Base-by-base conservation (phyloP, 2,888 invertebrate species). In the Euzophera pinguis region DNA sequence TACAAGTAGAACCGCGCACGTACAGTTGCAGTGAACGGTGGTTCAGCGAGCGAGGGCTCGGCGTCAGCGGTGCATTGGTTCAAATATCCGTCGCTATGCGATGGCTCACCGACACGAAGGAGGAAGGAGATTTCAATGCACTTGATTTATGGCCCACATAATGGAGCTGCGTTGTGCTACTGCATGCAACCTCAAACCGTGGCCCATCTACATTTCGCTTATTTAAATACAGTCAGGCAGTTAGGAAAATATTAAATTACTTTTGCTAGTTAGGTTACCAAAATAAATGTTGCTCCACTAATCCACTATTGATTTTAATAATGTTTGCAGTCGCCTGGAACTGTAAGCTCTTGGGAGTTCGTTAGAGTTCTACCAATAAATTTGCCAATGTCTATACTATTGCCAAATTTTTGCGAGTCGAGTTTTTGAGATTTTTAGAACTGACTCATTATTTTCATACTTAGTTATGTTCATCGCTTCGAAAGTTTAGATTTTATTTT, bases 101-200 rank as follows among this genome's bases (percentile, higher is more conserved):
- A 84, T 81, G 79, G 81, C 72, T 74, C 76, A 72, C 76, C 83
- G 78, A 80, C 85, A 84, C 84, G 84, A 84, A 84, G 75, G 80
- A 83, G 84, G 86, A 85, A 86, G 84, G 79, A 84, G 85, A 81
- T 85, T 87, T 85, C 84, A 85, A 82, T 85, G 87, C 85, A 75
- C 75, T 78, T 86, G 87, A 88, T 88, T 87, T 88, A 88, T 82
- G 76, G 65, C 64, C 75, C 72, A 76, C 78, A 79, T 85, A 84
- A 85, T 85, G 81, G 81, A 78, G 80, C 75, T 74, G 74, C 77
- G 78, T 78, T 81, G 79, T 83, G 79, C 78, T 82, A 47, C 56
- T 75, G 77, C 84, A 83, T 86, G 84, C 84, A 80, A 82, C 79
- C 73, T 53, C 62, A 67, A 70, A 71, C 65, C 71, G 64, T 65